Percentiles rank a stretch among this genome's conserved stretches.
Evolutionary conservation across 2,888 invertebrate species (phyloP).

Genomic region (Protophormia terraenovae): DNA sequence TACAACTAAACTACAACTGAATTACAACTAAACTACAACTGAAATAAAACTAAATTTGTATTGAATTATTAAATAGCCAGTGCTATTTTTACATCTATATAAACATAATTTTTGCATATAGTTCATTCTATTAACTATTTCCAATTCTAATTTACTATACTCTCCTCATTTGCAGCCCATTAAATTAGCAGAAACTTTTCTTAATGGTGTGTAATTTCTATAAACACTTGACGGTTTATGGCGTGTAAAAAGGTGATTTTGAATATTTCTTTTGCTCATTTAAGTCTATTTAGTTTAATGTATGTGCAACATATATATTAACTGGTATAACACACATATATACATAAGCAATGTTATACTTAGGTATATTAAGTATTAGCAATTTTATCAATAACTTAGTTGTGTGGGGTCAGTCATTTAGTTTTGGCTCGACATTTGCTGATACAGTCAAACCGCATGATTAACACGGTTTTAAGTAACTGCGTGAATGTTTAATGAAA

Average conservation of each 20-base stretch:
- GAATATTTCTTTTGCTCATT: conserved; percentile 4
- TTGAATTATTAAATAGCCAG: too few relatives aligned
- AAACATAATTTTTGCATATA: too few relatives aligned
- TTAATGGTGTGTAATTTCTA: neutral
- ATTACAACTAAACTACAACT: neutral
- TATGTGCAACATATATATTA: neutral
- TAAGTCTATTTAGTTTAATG: conserved; percentile 5
- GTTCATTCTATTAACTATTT: too few relatives aligned
- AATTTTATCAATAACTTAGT: conserved; percentile 24
- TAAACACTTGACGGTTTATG: conserved; percentile 24
- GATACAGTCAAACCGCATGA: conserved; percentile 54
- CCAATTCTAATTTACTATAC: too few relatives aligned
- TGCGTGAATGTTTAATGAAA: conserved; percentile 19
- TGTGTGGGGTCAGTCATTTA: conserved; percentile 18
- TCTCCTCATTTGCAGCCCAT: neutral
- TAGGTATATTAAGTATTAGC: neutral
- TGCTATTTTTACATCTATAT: too few relatives aligned
- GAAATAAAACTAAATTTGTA: too few relatives aligned
- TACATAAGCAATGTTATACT: neutral
- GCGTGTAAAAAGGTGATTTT: conserved; percentile 30
- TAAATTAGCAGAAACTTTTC: neutral
- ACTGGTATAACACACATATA: neutral
- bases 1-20: neutral
- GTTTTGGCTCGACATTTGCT: conserved; percentile 33
- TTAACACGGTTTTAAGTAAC: conserved; percentile 50